Percentiles rank a stretch among this genome's conserved stretches.
Conservation (phyloP, 2,888 invertebrate genomes). For the Sesia bembeciformis region DNA sequence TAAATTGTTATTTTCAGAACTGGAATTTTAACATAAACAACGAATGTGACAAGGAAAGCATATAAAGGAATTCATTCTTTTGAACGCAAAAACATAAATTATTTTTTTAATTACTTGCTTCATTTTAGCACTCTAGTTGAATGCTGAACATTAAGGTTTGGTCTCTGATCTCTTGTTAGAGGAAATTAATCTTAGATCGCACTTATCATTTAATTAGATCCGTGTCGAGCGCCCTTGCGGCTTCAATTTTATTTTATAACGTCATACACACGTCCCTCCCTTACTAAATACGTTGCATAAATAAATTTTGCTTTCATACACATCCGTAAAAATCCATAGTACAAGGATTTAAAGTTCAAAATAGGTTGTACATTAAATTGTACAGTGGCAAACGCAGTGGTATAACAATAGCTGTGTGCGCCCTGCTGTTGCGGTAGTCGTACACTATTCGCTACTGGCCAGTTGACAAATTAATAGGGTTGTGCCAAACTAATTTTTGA, state of each 20-base stretch:
- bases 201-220: conserved; percentile 75
- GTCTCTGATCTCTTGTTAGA: conserved; percentile 41
- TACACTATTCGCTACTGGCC: conserved; percentile 51
- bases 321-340: not conserved
- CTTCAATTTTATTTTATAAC: conserved; percentile 73
- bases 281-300: conserved; percentile 29
- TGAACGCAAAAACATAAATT: not conserved
- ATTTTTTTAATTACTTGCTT: not conserved
- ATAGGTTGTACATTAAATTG: not conserved
- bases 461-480: conserved; percentile 61
- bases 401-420: conserved; percentile 25
- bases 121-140: not conserved
- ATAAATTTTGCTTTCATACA: not conserved
- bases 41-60: no score
- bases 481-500: conserved; percentile 11
- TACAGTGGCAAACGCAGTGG: not conserved
- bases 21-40: no score
- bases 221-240: conserved; percentile 58
- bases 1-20: no score
- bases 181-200: conserved; percentile 66
- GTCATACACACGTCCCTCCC: conserved; percentile 71
- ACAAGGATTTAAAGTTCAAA: not conserved
- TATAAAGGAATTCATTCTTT: conserved; percentile 5
- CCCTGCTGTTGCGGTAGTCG: conserved; percentile 45
- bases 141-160: not conserved